Base-by-base conservation (phyloP, 1,140 invertebrate genomes). In the Sinella curviseta region DNA sequence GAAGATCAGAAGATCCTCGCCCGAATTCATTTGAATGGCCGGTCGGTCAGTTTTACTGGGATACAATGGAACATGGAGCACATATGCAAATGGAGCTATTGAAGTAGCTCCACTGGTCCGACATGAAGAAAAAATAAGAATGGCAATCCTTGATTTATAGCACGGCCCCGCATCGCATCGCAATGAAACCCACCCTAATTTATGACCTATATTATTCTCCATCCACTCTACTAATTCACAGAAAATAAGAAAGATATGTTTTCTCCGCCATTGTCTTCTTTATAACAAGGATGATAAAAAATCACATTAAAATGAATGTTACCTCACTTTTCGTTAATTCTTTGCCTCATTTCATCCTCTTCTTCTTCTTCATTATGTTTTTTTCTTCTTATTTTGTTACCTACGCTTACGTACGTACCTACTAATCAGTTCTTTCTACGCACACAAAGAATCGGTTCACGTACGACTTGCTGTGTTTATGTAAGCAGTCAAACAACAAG, bases 301-400 rank as follows among this genome's bases (percentile, higher is more conserved):
- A 67, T 70, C 65, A 78, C 81, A 82, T 82, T 82, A 80, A 82
- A 82, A 76, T 78, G 79, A 82, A 79, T 80, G 78, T 82, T 70
- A 30, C 77, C 35, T 81, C 74, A 26, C 39, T 48, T 60, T 60
- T 12, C 57, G 20, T 74, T 77, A 74, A 74, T 77, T 76, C 81
- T 75, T 67, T 74, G 81, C 48, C 36, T 76, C 78, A 77, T 79
- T 77, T 74, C 48, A 78, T 81, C 65, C 74, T 60, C 36, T 36
- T 67, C 73, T 14, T 74, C 39, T 12, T 67, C 8, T 67, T 54
- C 48, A 54, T 16, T 14, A 54, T 16, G n/a, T n/a, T 54, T n/a
- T 16, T n/a, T n/a, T n/a, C n/a, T n/a, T n/a, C n/a, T n/a, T n/a
- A n/a, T n/a, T n/a, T n/a, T n/a, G n/a, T n/a, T n/a, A n/a, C n/a